phyloP scores from a whole-genome alignment of 2,797 vertebrate genomes.

The Sebastolobus alascanus region DNA sequence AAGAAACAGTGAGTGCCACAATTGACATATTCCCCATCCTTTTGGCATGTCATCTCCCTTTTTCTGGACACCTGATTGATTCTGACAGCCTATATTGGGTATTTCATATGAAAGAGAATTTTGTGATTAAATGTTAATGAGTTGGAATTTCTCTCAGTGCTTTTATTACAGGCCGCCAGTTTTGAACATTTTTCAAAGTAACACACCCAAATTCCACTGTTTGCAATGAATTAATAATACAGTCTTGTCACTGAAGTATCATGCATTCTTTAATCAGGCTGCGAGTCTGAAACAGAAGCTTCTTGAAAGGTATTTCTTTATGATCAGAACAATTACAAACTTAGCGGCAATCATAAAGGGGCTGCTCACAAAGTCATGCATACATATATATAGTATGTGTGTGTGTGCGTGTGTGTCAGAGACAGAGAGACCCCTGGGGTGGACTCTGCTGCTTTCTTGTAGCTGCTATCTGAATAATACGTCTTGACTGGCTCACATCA shows the following conservation, averaged over 20 bases:
- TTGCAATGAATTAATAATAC: constrained; percentile 96
- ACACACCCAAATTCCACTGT: constrained; percentile 94
- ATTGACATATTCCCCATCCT: constrained; percentile 87
- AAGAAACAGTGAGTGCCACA: constrained; percentile 85
- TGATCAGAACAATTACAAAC: constrained; percentile 88
- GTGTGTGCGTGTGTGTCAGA: constrained; percentile 24
- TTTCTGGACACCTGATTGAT: constrained; percentile 92
- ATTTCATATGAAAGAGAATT: constrained; percentile 95
- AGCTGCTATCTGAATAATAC: constrained; percentile 60
- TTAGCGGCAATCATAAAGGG: constrained; percentile 68
- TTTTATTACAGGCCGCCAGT: constrained; percentile 95
- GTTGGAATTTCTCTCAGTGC: constrained; percentile 92
- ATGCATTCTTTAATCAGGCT: constrained; percentile 92
- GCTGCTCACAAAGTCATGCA: constrained; percentile 57
- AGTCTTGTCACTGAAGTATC: constrained; percentile 92
- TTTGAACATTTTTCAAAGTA: constrained; percentile 97
- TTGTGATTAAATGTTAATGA: constrained; percentile 96
- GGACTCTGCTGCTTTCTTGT: constrained; percentile 55
- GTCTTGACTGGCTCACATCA: constrained; percentile 73
- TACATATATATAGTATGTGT: constrained; percentile 43
- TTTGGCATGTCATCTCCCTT: constrained; percentile 87
- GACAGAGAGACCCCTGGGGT: constrained; percentile 49
- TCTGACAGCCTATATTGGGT: constrained; percentile 95
- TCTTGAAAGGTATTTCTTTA: constrained; percentile 87
- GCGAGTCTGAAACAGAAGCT: constrained; percentile 81